phyloP scores from a whole-genome alignment of 2,888 invertebrate genomes.

The Sesia apiformis region DNA sequence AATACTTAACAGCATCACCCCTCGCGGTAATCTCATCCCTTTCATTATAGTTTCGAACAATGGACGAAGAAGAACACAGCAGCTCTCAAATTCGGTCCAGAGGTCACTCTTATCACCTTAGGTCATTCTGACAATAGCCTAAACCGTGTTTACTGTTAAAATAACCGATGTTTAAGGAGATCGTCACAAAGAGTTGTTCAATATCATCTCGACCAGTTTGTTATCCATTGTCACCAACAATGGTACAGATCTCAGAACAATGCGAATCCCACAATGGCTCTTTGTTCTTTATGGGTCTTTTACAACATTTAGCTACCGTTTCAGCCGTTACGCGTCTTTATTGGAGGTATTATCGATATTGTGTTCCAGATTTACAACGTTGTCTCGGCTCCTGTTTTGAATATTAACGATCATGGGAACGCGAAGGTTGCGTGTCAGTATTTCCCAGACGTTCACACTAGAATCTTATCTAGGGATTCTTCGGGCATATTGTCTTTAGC shows the following conservation, averaged over 20 bases:
- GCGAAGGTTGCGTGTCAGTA: neutral
- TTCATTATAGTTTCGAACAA: slow-evolving; percentile 47
- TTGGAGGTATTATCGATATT: slow-evolving; percentile 65
- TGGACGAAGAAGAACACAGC: slow-evolving; percentile 30
- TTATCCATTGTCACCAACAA: slow-evolving; percentile 24
- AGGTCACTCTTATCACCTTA: slow-evolving; percentile 59
- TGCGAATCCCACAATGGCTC: slow-evolving; percentile 32
- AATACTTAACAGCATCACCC: slow-evolving; percentile 70
- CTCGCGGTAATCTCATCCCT: slow-evolving; percentile 54
- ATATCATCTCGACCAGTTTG: slow-evolving; percentile 15
- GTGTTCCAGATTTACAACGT: slow-evolving; percentile 57
- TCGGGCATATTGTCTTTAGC: too few species aligned
- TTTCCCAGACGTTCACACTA: neutral
- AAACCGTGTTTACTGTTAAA: slow-evolving; percentile 50
- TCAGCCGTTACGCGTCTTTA: slow-evolving; percentile 51
- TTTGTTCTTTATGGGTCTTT: slow-evolving; percentile 68
- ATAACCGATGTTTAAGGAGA: slow-evolving; percentile 28
- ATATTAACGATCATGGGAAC: slow-evolving; percentile 63
- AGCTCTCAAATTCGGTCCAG: slow-evolving; percentile 43
- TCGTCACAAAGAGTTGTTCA: slow-evolving; percentile 16
- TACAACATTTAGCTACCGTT: slow-evolving; percentile 64
- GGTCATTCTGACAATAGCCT: slow-evolving; percentile 53
- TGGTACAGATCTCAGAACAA: slow-evolving; percentile 46
- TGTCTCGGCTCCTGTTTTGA: slow-evolving; percentile 50
- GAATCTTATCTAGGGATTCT: neutral